Evolutionary conservation across 2,797 vertebrate species (phyloP).

Genomic region (Dicrostonyx torquatus): DNA sequence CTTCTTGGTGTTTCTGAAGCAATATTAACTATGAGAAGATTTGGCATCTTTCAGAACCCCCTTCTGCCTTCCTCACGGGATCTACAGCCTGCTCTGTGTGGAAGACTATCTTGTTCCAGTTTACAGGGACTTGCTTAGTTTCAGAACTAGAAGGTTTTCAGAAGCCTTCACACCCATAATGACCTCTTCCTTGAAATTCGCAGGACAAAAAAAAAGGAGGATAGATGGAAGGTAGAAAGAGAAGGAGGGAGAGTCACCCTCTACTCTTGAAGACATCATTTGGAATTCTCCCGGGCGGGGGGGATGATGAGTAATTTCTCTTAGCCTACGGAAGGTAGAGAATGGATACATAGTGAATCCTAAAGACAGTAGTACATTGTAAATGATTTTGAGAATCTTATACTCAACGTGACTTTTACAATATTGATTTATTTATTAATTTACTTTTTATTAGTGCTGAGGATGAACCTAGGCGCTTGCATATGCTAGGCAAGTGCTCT

Average conservation of each 20-base stretch:
- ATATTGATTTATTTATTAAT: not conserved
- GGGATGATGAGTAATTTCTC: not conserved
- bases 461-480: not conserved
- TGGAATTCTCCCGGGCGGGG: not conserved
- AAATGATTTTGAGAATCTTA: slow-evolving; percentile 30
- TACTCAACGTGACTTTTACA: not conserved
- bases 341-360: not conserved
- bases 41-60: not conserved
- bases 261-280: not conserved
- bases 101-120: not conserved
- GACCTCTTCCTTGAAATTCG: not conserved
- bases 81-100: not conserved
- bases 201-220: not conserved
- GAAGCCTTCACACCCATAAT: not conserved
- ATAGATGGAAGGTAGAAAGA: no score
- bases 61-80: not conserved
- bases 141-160: not conserved
- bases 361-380: not conserved
- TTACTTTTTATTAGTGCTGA: not conserved
- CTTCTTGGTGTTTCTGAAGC: not conserved
- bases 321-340: not conserved
- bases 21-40: not conserved
- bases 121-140: not conserved
- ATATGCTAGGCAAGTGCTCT: not conserved
- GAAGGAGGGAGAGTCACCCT: not conserved